A percentile compares a stretch with the other conserved stretches of the same genome.
These are phyloP conservation scores for Hypomecis punctinalis DNA, from an alignment of 2,888 invertebrate species.

Conservation along the genomic window DNA sequence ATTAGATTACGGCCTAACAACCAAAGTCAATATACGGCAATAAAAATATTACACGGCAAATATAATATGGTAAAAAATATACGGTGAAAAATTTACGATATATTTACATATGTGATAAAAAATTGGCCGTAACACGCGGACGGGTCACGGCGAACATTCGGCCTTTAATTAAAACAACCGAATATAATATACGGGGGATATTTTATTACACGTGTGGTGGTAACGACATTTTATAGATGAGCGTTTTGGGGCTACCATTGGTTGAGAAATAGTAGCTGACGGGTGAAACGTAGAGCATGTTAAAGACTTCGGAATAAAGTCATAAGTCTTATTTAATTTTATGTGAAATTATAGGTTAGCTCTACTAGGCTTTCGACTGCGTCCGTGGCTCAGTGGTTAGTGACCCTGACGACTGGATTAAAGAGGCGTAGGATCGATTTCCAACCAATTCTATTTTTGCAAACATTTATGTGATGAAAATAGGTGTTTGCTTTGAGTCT, in stretches of 20 bases:
- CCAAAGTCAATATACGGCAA: constrained; percentile 33
- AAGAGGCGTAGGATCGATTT: too few species aligned
- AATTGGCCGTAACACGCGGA: constrained; percentile 53
- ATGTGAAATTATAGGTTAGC: too few species aligned
- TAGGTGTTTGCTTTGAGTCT: too few species aligned
- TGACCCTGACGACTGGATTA: too few species aligned
- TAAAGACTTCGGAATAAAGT: too few species aligned
- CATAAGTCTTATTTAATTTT: too few species aligned
- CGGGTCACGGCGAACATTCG: constrained; percentile 53
- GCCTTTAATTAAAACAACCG: constrained; percentile 72
- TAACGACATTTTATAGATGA: constrained; percentile 44
- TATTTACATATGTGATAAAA: constrained; percentile 64
- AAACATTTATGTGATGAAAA: too few species aligned
- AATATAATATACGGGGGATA: constrained; percentile 69
- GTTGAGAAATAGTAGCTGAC: neutral
- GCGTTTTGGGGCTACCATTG: constrained; percentile 30
- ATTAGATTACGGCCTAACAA: constrained; percentile 23
- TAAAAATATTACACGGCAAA: constrained; percentile 18
- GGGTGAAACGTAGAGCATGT: too few species aligned
- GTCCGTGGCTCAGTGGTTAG: too few species aligned
- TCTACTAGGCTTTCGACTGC: too few species aligned
- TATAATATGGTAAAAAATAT: constrained; percentile 10
- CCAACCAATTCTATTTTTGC: too few species aligned
- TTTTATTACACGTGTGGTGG: constrained; percentile 56
- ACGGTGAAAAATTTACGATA: constrained; percentile 39